Evolutionary conservation across 2,113 vertebrate species (phyloP).

Genomic region (Spermophilus dauricus): DNA sequence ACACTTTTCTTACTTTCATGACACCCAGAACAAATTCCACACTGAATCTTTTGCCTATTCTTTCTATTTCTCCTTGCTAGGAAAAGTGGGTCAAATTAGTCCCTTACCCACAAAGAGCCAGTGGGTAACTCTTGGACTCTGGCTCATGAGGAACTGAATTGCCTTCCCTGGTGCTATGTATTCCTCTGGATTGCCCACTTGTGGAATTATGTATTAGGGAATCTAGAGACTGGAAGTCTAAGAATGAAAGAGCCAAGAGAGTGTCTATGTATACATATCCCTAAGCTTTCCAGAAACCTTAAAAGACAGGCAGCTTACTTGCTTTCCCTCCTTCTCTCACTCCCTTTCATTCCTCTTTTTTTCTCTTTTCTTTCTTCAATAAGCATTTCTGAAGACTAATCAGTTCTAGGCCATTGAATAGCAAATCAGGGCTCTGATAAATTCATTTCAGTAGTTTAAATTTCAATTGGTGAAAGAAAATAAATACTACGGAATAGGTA

Average conservation of each 20-base stretch:
- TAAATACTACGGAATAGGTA: not conserved
- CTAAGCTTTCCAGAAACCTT: slow-evolving; percentile 8
- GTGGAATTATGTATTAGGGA: not conserved
- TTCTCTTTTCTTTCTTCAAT: not conserved
- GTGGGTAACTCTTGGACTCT: not conserved
- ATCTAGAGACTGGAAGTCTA: not conserved
- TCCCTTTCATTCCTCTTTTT: not conserved
- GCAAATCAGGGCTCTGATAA: not conserved
- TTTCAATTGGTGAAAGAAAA: not conserved
- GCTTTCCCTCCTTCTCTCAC: accelerated
- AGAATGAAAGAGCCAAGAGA: not conserved
- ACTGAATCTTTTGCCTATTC: not conserved
- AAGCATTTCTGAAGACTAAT: slow-evolving; percentile 58
- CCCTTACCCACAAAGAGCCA: not conserved
- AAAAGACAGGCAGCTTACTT: not conserved
- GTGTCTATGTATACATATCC: not conserved
- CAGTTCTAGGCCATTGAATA: not conserved
- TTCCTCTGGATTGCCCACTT: not conserved
- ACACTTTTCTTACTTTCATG: not conserved
- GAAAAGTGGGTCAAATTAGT: not conserved
- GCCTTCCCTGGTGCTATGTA: not conserved
- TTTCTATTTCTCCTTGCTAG: not conserved
- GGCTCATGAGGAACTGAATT: not conserved
- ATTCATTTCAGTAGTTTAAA: slow-evolving; percentile 14
- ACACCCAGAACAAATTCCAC: not conserved